Conservation (phyloP, 2,113 vertebrate genomes). For the Marmota flaviventris region DNA sequence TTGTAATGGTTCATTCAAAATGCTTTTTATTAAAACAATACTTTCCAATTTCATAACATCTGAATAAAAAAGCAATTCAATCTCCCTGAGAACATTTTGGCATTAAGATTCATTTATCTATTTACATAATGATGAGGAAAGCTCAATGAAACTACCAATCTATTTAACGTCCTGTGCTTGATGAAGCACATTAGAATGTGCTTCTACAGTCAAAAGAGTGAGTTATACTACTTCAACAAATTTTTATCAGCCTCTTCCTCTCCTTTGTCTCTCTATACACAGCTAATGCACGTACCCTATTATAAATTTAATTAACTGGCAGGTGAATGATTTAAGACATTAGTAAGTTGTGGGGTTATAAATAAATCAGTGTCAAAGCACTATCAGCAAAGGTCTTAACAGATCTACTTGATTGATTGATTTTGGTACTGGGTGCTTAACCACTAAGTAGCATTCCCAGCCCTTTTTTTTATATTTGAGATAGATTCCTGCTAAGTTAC, state of each 20-base stretch:
- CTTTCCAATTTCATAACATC: constrained; percentile 40
- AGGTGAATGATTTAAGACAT: not conserved
- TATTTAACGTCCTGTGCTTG: constrained; percentile 40
- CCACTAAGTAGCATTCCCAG: too few species aligned
- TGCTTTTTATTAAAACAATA: constrained; percentile 48
- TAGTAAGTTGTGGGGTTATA: constrained; percentile 35
- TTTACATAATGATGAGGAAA: constrained; percentile 64
- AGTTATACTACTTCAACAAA: constrained; percentile 31
- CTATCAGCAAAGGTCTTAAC: constrained; percentile 20
- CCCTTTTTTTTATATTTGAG: too few species aligned
- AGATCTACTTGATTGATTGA: not conserved
- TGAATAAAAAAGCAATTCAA: constrained; percentile 65
- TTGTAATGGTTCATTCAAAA: constrained; percentile 59
- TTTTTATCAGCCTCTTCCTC: not conserved
- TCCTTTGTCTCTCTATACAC: constrained; percentile 5
- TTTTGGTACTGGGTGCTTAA: too few species aligned
- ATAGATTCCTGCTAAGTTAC: too few species aligned
- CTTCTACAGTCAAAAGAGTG: constrained; percentile 19
- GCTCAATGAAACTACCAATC: constrained; percentile 25
- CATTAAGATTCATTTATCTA: constrained; percentile 67
- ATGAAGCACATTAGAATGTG: constrained; percentile 42
- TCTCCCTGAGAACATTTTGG: constrained; percentile 56
- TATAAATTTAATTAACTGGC: not conserved
- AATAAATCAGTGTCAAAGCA: not conserved
- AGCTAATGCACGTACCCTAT: not conserved